Conservation (phyloP, 2,113 vertebrate genomes). For the Channa maculata region DNA sequence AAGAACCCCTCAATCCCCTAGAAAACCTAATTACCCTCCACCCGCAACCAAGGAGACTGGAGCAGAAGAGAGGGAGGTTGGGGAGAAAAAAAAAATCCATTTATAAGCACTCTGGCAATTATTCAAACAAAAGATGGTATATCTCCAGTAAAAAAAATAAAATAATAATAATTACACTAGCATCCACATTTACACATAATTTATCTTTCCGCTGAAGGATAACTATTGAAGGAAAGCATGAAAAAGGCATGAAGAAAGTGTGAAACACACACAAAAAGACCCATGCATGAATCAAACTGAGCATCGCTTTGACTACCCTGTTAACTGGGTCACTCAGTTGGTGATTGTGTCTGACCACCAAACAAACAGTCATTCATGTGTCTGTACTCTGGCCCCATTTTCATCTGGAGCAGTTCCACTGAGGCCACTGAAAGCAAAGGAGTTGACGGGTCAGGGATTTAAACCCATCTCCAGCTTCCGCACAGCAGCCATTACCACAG, state of each 20-base stretch:
- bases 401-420: conserved; percentile 79
- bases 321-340: conserved; percentile 79
- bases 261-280: conserved; percentile 39
- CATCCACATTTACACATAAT: conserved; percentile 54
- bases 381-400: conserved; percentile 74
- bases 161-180: conserved; percentile 49
- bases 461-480: conserved; percentile 73
- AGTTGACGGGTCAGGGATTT: conserved; percentile 79
- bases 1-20: conserved; percentile 73
- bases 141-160: conserved; percentile 40
- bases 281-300: conserved; percentile 61
- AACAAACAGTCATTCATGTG: conserved; percentile 81
- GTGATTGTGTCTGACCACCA: conserved; percentile 81
- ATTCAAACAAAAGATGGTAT: conserved; percentile 65
- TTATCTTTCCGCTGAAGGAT: conserved; percentile 48
- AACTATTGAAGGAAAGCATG: conserved; percentile 50
- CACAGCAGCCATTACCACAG: conserved; percentile 73
- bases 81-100: conserved; percentile 40
- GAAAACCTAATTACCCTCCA: conserved; percentile 80
- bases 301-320: conserved; percentile 66
- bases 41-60: conserved; percentile 74
- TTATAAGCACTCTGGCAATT: conserved; percentile 64
- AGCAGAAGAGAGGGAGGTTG: conserved; percentile 46
- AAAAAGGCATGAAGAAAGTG: conserved; percentile 48
- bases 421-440: conserved; percentile 75